Conservation (phyloP, 2,113 vertebrate species). For the Colinus virginianus region DNA sequence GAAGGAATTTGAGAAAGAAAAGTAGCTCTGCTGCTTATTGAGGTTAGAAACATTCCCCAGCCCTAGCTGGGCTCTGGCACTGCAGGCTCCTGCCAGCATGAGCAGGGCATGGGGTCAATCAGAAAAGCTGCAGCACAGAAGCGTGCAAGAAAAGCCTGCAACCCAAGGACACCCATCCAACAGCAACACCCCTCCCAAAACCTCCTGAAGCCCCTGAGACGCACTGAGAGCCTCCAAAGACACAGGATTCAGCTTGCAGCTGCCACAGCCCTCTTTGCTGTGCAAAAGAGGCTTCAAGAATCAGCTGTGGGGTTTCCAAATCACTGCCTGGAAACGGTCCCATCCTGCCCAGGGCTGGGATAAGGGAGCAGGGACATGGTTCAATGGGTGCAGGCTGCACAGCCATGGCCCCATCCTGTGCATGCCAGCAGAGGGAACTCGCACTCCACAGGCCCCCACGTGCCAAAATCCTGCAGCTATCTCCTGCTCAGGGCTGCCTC, state of each 20-base stretch:
- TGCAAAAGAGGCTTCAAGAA: not conserved
- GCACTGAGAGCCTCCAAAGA: not conserved
- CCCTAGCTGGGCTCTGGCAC: not conserved
- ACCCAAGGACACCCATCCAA: not conserved
- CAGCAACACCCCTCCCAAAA: not conserved
- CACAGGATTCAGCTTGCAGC: not conserved
- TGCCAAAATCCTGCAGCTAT: not conserved
- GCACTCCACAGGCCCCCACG: not conserved
- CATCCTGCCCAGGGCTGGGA: not conserved
- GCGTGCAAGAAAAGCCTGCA: not conserved
- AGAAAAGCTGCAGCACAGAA: not conserved
- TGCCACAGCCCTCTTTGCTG: not conserved
- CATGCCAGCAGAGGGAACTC: conserved; percentile 63
- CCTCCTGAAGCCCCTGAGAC: not conserved
- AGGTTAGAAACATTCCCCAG: not conserved
- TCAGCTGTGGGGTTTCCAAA: not conserved
- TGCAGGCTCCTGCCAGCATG: not conserved
- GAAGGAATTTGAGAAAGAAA: not conserved
- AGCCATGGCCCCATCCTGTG: not conserved
- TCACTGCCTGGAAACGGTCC: not conserved
- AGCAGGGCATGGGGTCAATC: not conserved
- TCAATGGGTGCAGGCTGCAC: rapidly evolving
- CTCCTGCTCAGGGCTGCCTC: not conserved
- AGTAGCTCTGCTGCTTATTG: not conserved
- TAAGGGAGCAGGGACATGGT: rapidly evolving